Percentiles rank a stretch among this genome's conserved stretches.
Evolutionary conservation across 2,797 vertebrate species (phyloP).

Genomic region (Heteromormyrus szaboi): DNA sequence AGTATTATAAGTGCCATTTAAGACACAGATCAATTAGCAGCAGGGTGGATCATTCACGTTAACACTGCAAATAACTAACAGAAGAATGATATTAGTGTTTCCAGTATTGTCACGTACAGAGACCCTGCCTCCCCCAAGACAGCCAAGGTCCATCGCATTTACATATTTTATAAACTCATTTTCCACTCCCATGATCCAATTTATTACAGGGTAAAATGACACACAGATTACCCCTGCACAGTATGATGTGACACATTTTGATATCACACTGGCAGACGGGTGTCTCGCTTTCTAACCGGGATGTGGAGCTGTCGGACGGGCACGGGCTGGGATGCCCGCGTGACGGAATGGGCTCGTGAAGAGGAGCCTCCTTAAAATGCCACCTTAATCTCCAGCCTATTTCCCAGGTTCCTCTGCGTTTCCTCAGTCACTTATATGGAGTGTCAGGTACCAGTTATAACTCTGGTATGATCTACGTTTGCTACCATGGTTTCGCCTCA

Average conservation of each 20-base stretch:
- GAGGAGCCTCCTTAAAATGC: not conserved
- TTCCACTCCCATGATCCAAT: constrained; percentile 19
- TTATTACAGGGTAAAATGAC: constrained; percentile 25
- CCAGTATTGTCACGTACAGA: not conserved
- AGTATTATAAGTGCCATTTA: not conserved
- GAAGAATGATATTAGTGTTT: not conserved
- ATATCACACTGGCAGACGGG: not conserved
- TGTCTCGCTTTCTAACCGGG: not conserved
- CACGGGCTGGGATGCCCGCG: not conserved
- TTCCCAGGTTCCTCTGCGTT: not conserved
- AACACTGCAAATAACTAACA: not conserved
- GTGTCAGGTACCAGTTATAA: not conserved
- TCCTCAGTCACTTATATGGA: not conserved
- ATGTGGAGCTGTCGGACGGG: not conserved
- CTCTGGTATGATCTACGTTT: not conserved
- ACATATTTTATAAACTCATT: constrained; percentile 39
- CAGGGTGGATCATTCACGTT: not conserved
- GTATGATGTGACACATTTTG: constrained; percentile 12
- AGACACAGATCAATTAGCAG: not conserved
- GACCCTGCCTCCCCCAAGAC: not conserved
- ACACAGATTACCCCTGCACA: constrained; percentile 1
- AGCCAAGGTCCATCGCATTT: constrained; percentile 26
- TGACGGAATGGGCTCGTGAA: not conserved
- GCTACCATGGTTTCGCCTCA: not conserved
- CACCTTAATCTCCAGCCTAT: not conserved